Percentiles rank a stretch among this genome's conserved stretches.
phyloP scores from a whole-genome alignment of 2,797 vertebrate genomes.

The Epinephelus coioides region DNA sequence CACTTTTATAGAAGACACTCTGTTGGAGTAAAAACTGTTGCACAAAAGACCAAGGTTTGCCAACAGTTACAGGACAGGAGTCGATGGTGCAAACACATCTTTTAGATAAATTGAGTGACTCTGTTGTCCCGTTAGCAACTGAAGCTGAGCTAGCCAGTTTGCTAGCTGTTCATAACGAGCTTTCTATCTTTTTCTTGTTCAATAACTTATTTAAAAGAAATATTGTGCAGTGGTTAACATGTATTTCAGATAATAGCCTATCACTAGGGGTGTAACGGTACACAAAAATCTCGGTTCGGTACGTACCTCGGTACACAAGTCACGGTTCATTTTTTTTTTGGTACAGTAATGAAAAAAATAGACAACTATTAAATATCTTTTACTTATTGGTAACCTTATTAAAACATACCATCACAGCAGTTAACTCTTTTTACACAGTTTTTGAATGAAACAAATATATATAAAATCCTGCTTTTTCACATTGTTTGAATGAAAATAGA shows the following conservation, averaged over 20 bases:
- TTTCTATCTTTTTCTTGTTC: background rate
- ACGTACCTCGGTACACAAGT: too few relatives aligned
- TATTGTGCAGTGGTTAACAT: background rate
- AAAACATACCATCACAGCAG: too few relatives aligned
- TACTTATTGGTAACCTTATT: too few relatives aligned
- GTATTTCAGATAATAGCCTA: slow-evolving; percentile 10
- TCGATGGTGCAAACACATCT: background rate
- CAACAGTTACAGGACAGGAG: background rate
- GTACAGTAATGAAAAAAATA: too few relatives aligned
- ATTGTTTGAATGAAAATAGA: too few relatives aligned
- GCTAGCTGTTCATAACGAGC: background rate
- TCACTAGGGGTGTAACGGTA: background rate
- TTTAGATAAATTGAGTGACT: background rate
- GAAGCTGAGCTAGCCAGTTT: background rate
- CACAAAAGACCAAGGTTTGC: background rate
- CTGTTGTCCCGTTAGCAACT: background rate
- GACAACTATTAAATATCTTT: too few relatives aligned
- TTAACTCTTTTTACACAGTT: too few relatives aligned
- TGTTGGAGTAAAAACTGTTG: background rate
- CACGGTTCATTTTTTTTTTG: too few relatives aligned
- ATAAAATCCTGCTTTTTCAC: too few relatives aligned
- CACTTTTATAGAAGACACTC: background rate
- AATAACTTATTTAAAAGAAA: background rate
- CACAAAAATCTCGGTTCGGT: too few relatives aligned
- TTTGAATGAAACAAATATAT: too few relatives aligned